These are phyloP conservation scores for Conus betulinus DNA, from an alignment of 1,140 invertebrate genomes.

Conservation along the genomic window DNA sequence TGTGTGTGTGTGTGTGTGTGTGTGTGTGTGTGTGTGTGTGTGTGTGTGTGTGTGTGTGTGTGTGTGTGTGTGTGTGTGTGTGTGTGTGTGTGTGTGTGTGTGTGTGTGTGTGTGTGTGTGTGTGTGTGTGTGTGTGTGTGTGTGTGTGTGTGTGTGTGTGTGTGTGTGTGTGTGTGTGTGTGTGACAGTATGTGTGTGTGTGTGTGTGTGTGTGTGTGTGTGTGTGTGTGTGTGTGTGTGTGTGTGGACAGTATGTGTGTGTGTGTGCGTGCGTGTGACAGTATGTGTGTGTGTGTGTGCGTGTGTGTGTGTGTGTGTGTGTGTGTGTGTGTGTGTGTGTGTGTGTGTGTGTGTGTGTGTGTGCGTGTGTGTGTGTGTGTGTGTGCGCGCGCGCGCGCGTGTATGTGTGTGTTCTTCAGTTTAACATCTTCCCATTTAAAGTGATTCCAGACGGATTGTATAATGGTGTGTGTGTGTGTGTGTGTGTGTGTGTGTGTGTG, in stretches of 20 bases:
- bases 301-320: no score
- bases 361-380: no score
- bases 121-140: not conserved
- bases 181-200: not conserved
- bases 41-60: not conserved
- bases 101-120: not conserved
- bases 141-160: not conserved
- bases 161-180: conserved; percentile 8
- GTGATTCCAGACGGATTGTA: no score
- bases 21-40: not conserved
- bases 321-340: no score
- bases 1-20: not conserved
- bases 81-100: not conserved
- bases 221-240: not conserved
- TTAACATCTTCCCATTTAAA: no score
- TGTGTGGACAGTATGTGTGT: not conserved
- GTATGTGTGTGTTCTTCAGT: no score
- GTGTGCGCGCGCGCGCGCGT: no score
- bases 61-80: not conserved
- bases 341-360: no score
- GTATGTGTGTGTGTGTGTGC: no score
- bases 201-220: not conserved
- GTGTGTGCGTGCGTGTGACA: no score
- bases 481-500: not conserved
- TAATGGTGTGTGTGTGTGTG: no score